A percentile compares a stretch with the other conserved stretches of the same genome.
Evolutionary conservation across 2,113 vertebrate species (phyloP).

Genomic region (Ailuropoda melanoleuca): DNA sequence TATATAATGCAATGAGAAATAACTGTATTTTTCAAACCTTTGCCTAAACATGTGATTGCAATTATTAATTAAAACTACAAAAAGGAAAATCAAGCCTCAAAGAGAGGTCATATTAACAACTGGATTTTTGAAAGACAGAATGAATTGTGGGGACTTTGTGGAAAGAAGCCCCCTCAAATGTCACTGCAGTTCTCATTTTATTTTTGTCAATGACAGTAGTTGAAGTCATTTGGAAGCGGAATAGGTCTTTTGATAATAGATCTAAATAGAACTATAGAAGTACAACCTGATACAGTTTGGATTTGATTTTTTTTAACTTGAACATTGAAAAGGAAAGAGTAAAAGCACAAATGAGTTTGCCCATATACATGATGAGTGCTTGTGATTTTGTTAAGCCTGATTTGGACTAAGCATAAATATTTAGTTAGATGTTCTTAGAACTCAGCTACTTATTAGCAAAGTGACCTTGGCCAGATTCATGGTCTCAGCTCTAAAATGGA

Average conservation of each 20-base stretch:
- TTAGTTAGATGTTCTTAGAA: slow-evolving; percentile 41
- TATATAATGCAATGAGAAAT: background rate
- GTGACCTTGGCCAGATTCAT: background rate
- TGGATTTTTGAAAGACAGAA: slow-evolving; percentile 27
- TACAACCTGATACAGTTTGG: background rate
- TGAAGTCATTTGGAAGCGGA: background rate
- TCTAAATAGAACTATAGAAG: background rate
- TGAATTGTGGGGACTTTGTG: background rate
- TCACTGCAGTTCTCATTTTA: background rate
- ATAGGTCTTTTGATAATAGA: background rate
- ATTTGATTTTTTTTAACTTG: background rate
- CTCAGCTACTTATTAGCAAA: background rate
- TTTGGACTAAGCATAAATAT: slow-evolving; percentile 42
- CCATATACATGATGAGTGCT: slow-evolving; percentile 25
- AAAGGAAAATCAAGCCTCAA: slow-evolving; percentile 31
- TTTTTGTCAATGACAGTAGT: slow-evolving; percentile 6
- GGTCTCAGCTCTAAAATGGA: background rate
- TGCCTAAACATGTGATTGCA: slow-evolving; percentile 41
- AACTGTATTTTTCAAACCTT: slow-evolving; percentile 25
- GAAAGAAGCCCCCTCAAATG: background rate
- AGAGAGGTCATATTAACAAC: background rate
- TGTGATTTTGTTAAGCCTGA: slow-evolving; percentile 56
- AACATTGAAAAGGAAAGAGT: background rate
- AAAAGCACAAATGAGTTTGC: background rate
- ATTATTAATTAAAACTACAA: slow-evolving; percentile 18